phyloP scores from a whole-genome alignment of 2,113 vertebrate species.

The Platanista minor region DNA sequence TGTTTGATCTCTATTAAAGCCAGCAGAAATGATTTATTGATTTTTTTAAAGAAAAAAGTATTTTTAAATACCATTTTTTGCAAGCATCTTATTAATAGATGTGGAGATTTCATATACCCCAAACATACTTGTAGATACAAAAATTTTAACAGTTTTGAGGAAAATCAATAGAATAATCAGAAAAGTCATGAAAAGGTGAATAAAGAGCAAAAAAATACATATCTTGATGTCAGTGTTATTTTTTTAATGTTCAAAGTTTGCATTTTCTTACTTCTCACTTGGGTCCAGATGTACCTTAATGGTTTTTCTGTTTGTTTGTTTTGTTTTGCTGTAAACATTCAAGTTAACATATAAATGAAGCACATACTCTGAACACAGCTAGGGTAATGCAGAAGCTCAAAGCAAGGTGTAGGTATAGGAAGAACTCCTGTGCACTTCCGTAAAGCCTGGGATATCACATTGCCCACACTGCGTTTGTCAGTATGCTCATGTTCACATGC shows the following conservation, averaged over 20 bases:
- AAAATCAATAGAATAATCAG: constrained; percentile 63
- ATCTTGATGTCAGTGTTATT: neutral
- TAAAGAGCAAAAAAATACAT: neutral
- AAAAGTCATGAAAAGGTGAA: constrained; percentile 46
- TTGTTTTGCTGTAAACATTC: neutral
- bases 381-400: neutral
- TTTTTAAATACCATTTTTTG: constrained; percentile 44
- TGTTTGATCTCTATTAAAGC: constrained; percentile 60
- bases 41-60: constrained; percentile 43
- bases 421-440: rapidly evolving
- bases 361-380: neutral
- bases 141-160: constrained; percentile 50
- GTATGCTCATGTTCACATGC: rapidly evolving
- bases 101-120: neutral
- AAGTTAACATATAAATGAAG: neutral
- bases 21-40: constrained; percentile 67
- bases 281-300: neutral
- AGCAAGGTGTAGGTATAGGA: neutral
- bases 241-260: neutral
- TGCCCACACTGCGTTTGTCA: rapidly evolving
- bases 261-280: neutral
- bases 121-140: neutral
- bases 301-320: neutral
- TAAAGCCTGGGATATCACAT: no score
- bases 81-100: constrained; percentile 17